Evolutionary conservation across 2,113 vertebrate species (phyloP).

Genomic region (Barbus barbus): DNA sequence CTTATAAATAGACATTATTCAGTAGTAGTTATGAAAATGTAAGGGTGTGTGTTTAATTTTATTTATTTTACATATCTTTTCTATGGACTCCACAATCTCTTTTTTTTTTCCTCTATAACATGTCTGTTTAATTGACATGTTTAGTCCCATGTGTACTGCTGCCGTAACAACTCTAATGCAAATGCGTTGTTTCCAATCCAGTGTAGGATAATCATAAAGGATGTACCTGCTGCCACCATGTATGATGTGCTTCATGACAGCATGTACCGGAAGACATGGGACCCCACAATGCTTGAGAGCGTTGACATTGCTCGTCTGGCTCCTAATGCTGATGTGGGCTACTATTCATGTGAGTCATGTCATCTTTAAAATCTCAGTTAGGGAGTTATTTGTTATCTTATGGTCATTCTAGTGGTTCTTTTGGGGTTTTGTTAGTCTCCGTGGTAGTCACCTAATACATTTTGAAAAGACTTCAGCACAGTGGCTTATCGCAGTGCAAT

Average conservation of each 20-base stretch:
- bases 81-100: not conserved
- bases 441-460: not conserved
- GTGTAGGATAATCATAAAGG: conserved; percentile 71
- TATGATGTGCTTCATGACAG: conserved; percentile 76
- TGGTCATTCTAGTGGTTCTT: not conserved
- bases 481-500: not conserved
- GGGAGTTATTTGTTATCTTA: not conserved
- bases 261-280: conserved; percentile 71
- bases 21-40: not conserved
- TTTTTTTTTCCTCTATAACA: not conserved
- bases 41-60: not conserved
- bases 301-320: conserved; percentile 74
- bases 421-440: not conserved
- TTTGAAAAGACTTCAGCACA: not conserved
- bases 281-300: conserved; percentile 70
- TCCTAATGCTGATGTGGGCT: conserved; percentile 74
- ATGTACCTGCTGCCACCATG: conserved; percentile 72
- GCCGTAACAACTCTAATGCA: not conserved
- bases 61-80: not conserved
- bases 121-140: not conserved
- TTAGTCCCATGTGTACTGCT: not conserved
- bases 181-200: conserved; percentile 40
- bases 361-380: not conserved
- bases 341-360: conserved; percentile 73
- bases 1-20: not conserved